Base-by-base conservation (phyloP, 23 tunicate species). In the Clavelina lepadiformis region DNA sequence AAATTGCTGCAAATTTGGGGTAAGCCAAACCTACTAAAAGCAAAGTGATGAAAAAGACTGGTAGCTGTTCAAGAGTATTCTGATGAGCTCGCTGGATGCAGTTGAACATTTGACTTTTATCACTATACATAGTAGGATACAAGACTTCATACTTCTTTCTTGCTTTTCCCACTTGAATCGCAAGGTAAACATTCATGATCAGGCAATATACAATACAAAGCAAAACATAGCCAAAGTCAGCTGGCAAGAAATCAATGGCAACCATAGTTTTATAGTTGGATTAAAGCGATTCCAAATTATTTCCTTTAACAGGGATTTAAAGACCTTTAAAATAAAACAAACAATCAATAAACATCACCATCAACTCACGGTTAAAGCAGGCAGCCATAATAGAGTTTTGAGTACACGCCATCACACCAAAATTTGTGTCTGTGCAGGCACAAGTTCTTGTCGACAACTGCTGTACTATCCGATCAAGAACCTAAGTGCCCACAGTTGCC, bases 21-120 rank as follows among this genome's bases (percentile, higher is more conserved):
- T 26, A 76, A 34, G 71, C 79, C 26, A 85, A 5, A 1, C 84
- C 94, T 53, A 70, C 77, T n/a, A 78, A 8, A 3, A 78, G 11
- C 53, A 85, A 35, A 1, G 58, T 45, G 34, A 70, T 38, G 21
- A 78, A 59, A 57, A 92, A 78, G 13, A 59, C 0, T 18, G 94
- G 82, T 0, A 85, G 26, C 30, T 66, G 58, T 56, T 92, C 98
- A n/a, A 92, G 70, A n/a, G 98, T 92, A 49, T 92, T 92, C 56
- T 92, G 98, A 58, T 92, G 98, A 38, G 94, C 98, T 52, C 98
- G 51, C 45, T 92, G 93, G 44, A 77, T 55, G 46, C 98, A 92
- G 78, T 92, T 92, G 77, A 92, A 92, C 30, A 74, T 33, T 33
- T 72, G 28, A 1, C 68, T 62, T 22, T 74, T 59, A 20, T 76